Conservation (phyloP, 2,797 vertebrate species). For the Scyliorhinus canicula region DNA sequence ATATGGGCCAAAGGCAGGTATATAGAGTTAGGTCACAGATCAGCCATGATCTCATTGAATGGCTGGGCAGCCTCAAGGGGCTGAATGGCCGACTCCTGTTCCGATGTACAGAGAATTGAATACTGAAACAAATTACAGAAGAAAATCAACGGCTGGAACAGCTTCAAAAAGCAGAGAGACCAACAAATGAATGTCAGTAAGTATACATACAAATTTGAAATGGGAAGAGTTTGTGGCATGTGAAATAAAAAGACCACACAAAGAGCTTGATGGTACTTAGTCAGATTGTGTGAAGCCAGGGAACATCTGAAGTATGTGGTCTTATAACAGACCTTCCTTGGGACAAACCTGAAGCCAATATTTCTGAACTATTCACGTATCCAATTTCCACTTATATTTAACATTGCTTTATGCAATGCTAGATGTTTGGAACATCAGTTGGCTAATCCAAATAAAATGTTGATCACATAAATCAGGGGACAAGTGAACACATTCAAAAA, state of each 20-base stretch:
- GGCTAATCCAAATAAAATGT: background rate
- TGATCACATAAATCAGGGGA: background rate
- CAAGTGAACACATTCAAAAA: background rate
- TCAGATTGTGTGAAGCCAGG: background rate
- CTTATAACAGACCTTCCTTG: background rate
- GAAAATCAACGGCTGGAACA: background rate
- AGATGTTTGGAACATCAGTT: background rate
- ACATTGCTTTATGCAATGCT: background rate
- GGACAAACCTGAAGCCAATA: background rate
- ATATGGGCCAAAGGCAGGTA: no score
- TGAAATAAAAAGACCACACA: background rate
- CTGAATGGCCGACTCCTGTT: no score
- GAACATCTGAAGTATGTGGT: background rate
- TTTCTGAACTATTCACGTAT: background rate
- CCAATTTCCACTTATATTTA: background rate
- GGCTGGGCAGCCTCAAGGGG: no score
- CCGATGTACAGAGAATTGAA: background rate
- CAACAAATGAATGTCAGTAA: background rate
- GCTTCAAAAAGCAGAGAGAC: background rate
- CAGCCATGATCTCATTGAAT: no score
- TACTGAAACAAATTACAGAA: background rate
- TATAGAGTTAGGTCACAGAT: no score
- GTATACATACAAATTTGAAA: slow-evolving; percentile 3
- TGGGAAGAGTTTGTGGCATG: background rate
- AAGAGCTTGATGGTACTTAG: background rate